These are phyloP conservation scores for Anomalospiza imberbis DNA, from an alignment of 2,797 vertebrate species.

Conservation along the genomic window DNA sequence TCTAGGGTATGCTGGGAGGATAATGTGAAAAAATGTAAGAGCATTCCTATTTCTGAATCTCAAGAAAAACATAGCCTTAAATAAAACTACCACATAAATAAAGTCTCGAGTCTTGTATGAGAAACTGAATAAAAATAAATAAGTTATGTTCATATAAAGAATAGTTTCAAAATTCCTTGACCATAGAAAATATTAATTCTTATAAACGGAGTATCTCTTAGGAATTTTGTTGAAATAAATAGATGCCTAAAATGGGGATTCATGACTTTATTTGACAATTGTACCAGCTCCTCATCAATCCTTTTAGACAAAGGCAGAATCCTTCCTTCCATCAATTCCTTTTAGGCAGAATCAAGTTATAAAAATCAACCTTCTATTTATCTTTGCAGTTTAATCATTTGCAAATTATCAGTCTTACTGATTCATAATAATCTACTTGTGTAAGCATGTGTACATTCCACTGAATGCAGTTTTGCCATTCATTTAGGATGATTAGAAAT, in stretches of 20 bases:
- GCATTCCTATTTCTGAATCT: background rate
- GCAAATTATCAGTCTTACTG: slow-evolving; percentile 19
- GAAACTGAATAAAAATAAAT: slow-evolving; percentile 5
- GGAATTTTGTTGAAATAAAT: slow-evolving; percentile 42
- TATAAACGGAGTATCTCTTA: background rate
- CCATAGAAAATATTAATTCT: background rate
- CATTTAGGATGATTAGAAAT: background rate
- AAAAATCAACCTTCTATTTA: background rate
- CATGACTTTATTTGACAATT: background rate
- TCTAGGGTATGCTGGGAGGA: background rate
- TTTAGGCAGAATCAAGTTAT: background rate
- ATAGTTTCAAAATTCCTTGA: background rate
- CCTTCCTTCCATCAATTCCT: background rate
- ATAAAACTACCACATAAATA: background rate
- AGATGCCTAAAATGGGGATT: slow-evolving; percentile 27
- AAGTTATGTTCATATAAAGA: background rate
- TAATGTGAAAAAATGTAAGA: background rate
- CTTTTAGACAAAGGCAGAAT: background rate
- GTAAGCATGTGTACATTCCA: background rate
- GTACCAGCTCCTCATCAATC: background rate
- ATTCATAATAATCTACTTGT: slow-evolving; percentile 14
- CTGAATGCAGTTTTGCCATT: background rate
- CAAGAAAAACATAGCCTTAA: background rate
- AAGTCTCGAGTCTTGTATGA: background rate
- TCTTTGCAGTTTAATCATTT: slow-evolving; percentile 41